Evolutionary conservation across 2,888 invertebrate species (phyloP).

Genomic region (Synanthedon andrenaeformis): DNA sequence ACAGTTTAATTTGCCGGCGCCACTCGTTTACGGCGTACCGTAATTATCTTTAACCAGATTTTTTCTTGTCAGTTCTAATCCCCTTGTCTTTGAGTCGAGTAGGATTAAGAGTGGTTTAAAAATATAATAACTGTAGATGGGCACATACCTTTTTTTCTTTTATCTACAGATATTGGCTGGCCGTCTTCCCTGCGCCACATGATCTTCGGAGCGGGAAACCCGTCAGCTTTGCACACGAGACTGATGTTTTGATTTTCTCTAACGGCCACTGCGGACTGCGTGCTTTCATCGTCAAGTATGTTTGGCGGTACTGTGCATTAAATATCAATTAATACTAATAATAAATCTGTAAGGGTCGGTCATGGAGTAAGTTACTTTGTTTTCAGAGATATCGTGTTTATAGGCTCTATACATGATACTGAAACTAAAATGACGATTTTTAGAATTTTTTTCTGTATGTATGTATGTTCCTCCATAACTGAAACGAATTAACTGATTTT

Average conservation of each 20-base stretch:
- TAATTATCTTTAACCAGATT: conserved; percentile 34
- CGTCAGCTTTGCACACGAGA: conserved; percentile 90
- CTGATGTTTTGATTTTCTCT: conserved; percentile 95
- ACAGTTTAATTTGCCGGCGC: conserved; percentile 33
- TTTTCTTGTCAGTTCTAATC: conserved; percentile 16
- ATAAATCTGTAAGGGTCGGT: no score
- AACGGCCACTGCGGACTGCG: conserved; percentile 91
- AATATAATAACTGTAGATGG: no score
- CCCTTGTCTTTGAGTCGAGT: conserved; percentile 10
- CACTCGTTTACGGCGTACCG: conserved; percentile 23
- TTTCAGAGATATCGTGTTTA: no score
- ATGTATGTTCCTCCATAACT: no score
- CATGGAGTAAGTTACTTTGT: no score
- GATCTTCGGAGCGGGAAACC: conserved; percentile 91
- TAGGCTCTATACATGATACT: no score
- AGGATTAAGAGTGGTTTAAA: conserved; percentile 7
- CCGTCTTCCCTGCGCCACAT: conserved; percentile 95
- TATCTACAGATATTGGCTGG: conserved; percentile 85
- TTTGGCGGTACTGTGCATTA: conserved; percentile 87
- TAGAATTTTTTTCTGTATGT: no score
- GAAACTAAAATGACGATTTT: no score
- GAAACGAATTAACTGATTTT: no score
- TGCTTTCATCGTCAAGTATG: conserved; percentile 90
- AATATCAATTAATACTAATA: conserved; percentile 2
- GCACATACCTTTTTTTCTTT: conserved; percentile 82